phyloP scores from a whole-genome alignment of 2,888 invertebrate genomes.

The Conomelus anceps region DNA sequence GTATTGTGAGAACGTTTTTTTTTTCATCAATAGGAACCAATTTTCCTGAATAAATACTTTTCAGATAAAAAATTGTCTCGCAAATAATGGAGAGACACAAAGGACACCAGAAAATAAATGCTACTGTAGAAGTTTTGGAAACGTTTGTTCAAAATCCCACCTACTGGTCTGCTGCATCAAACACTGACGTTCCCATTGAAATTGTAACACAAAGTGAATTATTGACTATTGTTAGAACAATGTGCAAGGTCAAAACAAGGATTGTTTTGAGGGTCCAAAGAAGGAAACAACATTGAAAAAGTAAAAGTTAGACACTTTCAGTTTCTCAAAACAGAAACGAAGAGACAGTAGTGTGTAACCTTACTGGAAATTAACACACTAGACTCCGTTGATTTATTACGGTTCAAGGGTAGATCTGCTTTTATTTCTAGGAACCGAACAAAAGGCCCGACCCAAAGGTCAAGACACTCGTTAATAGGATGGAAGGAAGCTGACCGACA shows the following conservation, averaged over 20 bases:
- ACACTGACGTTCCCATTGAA: not conserved
- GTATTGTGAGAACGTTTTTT: too few species aligned
- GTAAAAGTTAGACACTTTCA: not conserved
- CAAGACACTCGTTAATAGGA: not conserved
- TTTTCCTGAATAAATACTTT: not conserved
- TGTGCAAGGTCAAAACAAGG: not conserved
- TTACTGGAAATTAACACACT: not conserved
- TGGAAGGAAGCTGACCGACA: not conserved
- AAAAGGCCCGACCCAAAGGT: not conserved
- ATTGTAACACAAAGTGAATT: not conserved
- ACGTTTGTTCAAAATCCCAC: not conserved
- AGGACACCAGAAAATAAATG: not conserved
- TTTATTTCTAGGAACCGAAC: not conserved
- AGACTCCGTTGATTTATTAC: not conserved
- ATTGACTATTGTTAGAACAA: not conserved
- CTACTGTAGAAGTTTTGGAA: not conserved
- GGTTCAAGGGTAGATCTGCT: not conserved
- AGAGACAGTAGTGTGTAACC: not conserved
- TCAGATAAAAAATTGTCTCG: not conserved
- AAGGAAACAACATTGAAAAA: not conserved
- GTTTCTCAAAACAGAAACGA: not conserved
- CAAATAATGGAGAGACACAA: not conserved
- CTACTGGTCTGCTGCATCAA: not conserved
- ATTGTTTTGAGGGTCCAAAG: not conserved
- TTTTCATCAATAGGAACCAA: not conserved